Evolutionary conservation across 1,140 invertebrate species (phyloP), one percentile per base, ranked within the genome.

Genomic region (Pseudomyrmex flavicornis): DNA sequence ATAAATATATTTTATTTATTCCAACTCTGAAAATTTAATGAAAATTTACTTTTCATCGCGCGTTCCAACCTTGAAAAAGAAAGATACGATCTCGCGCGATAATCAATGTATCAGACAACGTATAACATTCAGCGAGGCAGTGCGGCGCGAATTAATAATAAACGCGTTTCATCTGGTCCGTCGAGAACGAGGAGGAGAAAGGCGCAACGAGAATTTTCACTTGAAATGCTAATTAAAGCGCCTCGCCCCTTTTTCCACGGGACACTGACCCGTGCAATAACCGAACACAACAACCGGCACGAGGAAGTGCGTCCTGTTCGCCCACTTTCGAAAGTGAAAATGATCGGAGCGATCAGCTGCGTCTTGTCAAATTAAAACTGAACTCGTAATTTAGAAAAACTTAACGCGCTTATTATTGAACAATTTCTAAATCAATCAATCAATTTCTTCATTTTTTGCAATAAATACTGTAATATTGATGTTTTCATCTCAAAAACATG

Each of bases 191-290:
- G n/a, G 15, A 35, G 66, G 65, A 88, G 83, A 84, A 79, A 89
- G 85, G 88, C 83, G 76, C 79, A 85, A 83, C 83, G 72, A 77
- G 90, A 85, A 83, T 88, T 35, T 35, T 90, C 88, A 87, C 86
- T 89, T 85, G 46, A 91, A 91, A 93, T 92, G 85, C 83, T 91
- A 92, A 92, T 93, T 91, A 91, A 35, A 72, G 88, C 86, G 82
- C 83, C 84, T 87, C 80, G 87, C 82, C 89, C 88, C 83, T 88
- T 87, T 88, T 88, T 77, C 61, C 12, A 62, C 20, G 17, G 65
- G 82, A 63, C 69, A 84, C 46, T 88, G 69, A 74, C 69, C 62
- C 62, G 70, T 72, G 56, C n/a, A 50, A 61, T 15, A 63, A 72
- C n/a, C 20, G 65, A 63, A 73, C 35, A 35, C 5, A 35, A 35